Percentiles rank a stretch among this genome's conserved stretches.
phyloP scores from a whole-genome alignment of 2,113 vertebrate genomes.

The Corythaixoides concolor region DNA sequence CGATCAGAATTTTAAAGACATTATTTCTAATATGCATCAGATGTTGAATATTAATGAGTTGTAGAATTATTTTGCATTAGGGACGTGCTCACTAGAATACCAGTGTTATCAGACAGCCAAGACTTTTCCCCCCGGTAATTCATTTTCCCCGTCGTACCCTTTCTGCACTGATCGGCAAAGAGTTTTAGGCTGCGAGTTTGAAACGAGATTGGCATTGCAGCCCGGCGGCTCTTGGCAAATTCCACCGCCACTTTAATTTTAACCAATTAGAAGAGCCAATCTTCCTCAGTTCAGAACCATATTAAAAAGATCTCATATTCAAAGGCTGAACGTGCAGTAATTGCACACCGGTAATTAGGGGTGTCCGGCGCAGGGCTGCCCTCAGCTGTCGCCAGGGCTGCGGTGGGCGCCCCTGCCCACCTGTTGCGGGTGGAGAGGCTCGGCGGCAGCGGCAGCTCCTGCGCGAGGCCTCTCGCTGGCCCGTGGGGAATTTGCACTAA shows the following conservation, averaged over 20 bases:
- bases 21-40: background rate
- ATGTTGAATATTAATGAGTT: background rate
- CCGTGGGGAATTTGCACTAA: constrained; percentile 83
- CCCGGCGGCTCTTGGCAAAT: constrained; percentile 55
- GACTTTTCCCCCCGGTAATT: constrained; percentile 46
- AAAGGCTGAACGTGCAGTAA: constrained; percentile 71
- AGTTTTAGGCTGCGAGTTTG: constrained; percentile 30
- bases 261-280: constrained; percentile 76
- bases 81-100: constrained; percentile 31
- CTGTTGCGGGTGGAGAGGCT: constrained; percentile 77
- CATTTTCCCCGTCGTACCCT: background rate
- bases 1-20: constrained; percentile 15
- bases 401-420: constrained; percentile 72
- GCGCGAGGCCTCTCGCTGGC: constrained; percentile 69
- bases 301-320: constrained; percentile 74
- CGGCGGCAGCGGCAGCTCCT: constrained; percentile 64
- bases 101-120: constrained; percentile 47
- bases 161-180: constrained; percentile 40
- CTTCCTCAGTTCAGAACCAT: constrained; percentile 68
- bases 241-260: constrained; percentile 70
- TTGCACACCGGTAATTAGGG: constrained; percentile 77
- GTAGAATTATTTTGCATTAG: constrained; percentile 25
- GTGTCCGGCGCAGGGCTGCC: constrained; percentile 74
- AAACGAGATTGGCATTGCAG: constrained; percentile 34
- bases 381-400: constrained; percentile 75